Base-by-base conservation (phyloP, 2,888 invertebrate species). In the Chrysolina haemoptera region DNA sequence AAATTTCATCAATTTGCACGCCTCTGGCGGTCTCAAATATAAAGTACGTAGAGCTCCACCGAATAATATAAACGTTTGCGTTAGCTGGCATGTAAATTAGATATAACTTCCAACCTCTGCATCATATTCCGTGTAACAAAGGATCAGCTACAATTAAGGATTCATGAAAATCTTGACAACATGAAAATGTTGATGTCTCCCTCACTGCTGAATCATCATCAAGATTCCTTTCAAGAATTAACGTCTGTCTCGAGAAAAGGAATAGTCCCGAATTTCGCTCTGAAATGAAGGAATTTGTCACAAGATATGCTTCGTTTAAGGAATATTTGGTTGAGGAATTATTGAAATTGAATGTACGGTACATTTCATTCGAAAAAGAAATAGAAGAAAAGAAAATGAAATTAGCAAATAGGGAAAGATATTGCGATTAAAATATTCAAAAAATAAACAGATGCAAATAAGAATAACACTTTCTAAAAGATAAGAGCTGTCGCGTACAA, bases 81-180 rank as follows among this genome's bases (percentile, higher is more conserved):
- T 18, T 59, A 35, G n/a, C n/a, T 27, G 27, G n/a, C 14, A 27
- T 27, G 59, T 59, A 27, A 59, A 59, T 59, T 12, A 14, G 59
- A 59, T 59, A 27, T 27, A 59, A 35, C 12, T 18, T 59, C 35
- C 35, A 22, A 59, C 22, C 59, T 14, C 59, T 11, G n/a, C 35
- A 35, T 59, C 35, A 22, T 27, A 22, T 35, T 59, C 6, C n/a
- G 59, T 22, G 27, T 59, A 59, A 59, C 59, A n/a, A 59, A 35
- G 59, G 59, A 27, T 59, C 35, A 8, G 5, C 27, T 59, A 35
- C 59, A 59, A 59, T 59, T 35, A 59, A 10, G 35, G 22, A 35
- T 59, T 59, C 59, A 59, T 22, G 59, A n/a, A 55, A 59, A 59
- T 59, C 59, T 53, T 59, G 59, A 27, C 59, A 35, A 4, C 59